Conservation (phyloP, 2,113 vertebrate genomes). For the Scortum barcoo region DNA sequence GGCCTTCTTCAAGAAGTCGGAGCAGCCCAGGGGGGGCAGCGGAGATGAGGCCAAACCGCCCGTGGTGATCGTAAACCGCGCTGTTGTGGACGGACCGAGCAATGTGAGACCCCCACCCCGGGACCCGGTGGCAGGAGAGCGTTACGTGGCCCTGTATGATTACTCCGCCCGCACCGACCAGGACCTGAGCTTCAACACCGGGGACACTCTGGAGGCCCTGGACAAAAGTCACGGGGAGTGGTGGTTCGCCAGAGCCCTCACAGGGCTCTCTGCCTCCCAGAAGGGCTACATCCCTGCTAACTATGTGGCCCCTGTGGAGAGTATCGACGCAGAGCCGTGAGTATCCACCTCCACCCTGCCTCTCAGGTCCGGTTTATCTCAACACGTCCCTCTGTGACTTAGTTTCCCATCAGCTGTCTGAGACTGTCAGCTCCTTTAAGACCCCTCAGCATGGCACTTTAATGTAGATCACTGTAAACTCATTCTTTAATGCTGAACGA, state of each 20-base stretch:
- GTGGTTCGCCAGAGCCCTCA: slow-evolving; percentile 89
- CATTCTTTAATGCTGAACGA: too few relatives aligned
- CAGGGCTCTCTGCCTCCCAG: slow-evolving; percentile 61
- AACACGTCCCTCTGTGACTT: not conserved
- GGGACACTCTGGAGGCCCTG: slow-evolving; percentile 89
- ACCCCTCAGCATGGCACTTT: not conserved
- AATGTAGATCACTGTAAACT: not conserved
- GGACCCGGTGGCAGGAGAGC: not conserved
- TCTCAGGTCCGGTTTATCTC: too few relatives aligned
- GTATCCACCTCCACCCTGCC: not conserved
- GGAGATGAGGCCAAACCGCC: fast-evolving
- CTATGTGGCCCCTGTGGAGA: slow-evolving; percentile 91
- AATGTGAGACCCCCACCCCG: not conserved
- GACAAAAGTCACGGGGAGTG: slow-evolving; percentile 85
- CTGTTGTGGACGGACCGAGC: too few relatives aligned
- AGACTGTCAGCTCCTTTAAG: not conserved
- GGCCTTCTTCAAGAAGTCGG: slow-evolving; percentile 55
- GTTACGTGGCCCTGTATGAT: slow-evolving; percentile 90
- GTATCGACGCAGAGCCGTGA: slow-evolving; percentile 91
- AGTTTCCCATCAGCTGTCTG: not conserved
- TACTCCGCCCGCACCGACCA: slow-evolving; percentile 91
- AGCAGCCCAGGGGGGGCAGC: fast-evolving
- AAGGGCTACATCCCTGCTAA: slow-evolving; percentile 94
- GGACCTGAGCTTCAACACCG: slow-evolving; percentile 90
- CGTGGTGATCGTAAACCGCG: not conserved